Evolutionary conservation across 2,797 vertebrate species (phyloP).

Genomic region (Cetoscarus ocellatus): DNA sequence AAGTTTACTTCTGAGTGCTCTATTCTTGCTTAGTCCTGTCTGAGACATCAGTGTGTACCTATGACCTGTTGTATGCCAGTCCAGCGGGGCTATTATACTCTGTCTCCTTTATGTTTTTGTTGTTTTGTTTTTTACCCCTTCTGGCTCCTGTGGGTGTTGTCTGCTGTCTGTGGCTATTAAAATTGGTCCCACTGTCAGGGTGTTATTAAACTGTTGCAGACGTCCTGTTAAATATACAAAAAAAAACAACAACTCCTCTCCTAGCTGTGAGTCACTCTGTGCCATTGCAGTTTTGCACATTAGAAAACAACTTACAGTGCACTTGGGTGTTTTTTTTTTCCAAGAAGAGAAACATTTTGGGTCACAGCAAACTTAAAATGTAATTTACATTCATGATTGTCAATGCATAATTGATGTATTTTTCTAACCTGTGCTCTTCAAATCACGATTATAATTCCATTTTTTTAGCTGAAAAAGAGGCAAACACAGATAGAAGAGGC

Average conservation of each 20-base stretch:
- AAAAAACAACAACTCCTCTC: neutral
- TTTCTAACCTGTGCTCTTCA: too few species aligned
- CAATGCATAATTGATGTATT: too few species aligned
- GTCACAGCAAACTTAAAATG: too few species aligned
- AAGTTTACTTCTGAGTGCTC: too few species aligned
- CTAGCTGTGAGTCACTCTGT: neutral
- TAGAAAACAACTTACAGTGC: neutral
- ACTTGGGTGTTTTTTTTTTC: neutral
- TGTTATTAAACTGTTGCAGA: neutral
- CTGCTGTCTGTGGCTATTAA: neutral
- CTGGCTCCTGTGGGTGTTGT: slow-evolving; percentile 6
- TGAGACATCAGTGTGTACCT: too few species aligned
- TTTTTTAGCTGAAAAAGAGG: too few species aligned
- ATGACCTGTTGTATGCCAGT: neutral
- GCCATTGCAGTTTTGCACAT: neutral
- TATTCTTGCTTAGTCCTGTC: too few species aligned
- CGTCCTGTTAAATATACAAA: too few species aligned
- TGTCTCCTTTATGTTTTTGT: neutral
- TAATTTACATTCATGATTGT: too few species aligned
- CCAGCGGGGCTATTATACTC: neutral
- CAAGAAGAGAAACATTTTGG: too few species aligned
- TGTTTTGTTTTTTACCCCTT: neutral
- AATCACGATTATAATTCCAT: too few species aligned
- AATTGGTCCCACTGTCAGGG: neutral
- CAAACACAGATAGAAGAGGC: too few species aligned